Base-by-base conservation (phyloP, 2,797 vertebrate genomes). In the Babyrousa celebensis region DNA sequence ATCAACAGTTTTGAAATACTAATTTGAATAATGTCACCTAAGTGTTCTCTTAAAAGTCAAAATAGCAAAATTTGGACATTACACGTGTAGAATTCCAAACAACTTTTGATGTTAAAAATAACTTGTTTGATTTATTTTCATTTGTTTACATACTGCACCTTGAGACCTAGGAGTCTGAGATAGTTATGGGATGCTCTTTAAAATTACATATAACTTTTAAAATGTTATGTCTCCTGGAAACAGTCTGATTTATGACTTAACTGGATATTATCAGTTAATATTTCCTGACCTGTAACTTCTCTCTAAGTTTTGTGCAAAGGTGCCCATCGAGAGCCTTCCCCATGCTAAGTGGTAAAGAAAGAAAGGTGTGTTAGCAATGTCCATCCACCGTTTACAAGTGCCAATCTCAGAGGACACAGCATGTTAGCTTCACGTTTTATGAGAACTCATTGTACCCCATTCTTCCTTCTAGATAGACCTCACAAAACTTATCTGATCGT, bases 401-500 rank as follows among this genome's bases (percentile, higher is more conserved):
- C 3, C 54, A 56, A 0, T 63, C 8, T 48, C 70, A 23, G 54
- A 15, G 2, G 20, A 12, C 27, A 10, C 3, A 29, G 60, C 4
- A 43, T 6, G 6, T 5, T 16, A 6, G 6, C 20, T 43, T 21
- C 23, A 16, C 65, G 17, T 29, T 43, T 27, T 14, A 0, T 16
- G 43, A 75, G 60, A 65, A 32, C 4, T 3, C 29, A 23, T 10
- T 27, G 5, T 7, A 20, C 15, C 15, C 11, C n/a, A 2, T 7
- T 4, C 25, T 43, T 75, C 29, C 18, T n/a, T 78, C 21, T 10
- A 27, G 32, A 43, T n/a, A n/a, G 10, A 29, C 36, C 0, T 20
- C 58, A 10, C 52, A 29, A 21, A 6, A 10, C 7, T 21, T 36
- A 5, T 0, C 1, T n/a, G 29, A 36, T 17, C 1, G 1, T 63